Evolutionary conservation across 2,797 vertebrate genomes (phyloP).

Genomic region (Geotrypetes seraphini): DNA sequence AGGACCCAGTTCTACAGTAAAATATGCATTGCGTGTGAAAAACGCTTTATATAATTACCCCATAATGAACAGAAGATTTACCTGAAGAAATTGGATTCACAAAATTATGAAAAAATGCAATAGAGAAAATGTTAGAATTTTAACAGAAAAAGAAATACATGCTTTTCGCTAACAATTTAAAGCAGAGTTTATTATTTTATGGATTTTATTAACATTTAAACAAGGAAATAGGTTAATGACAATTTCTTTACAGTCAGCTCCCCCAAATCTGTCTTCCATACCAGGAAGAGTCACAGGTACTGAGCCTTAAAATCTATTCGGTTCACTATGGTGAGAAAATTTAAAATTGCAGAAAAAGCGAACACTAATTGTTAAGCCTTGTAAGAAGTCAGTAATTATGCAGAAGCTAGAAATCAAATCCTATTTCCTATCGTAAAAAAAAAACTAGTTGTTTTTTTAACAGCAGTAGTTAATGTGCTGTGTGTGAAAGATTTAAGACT

Average conservation of each 20-base stretch:
- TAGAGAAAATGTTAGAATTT: no score
- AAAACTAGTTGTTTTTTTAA: slow-evolving; percentile 70
- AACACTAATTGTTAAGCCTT: slow-evolving; percentile 55
- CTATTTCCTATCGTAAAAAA: slow-evolving; percentile 76
- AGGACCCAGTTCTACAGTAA: no score
- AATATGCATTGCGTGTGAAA: no score
- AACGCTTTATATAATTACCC: no score
- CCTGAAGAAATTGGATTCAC: no score
- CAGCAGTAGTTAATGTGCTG: slow-evolving; percentile 60
- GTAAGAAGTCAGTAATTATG: slow-evolving; percentile 48
- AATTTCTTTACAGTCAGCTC: slow-evolving; percentile 21
- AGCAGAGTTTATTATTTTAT: slow-evolving; percentile 28
- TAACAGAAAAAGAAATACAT: background rate
- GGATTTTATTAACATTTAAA: slow-evolving; percentile 17
- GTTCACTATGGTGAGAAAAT: slow-evolving; percentile 28
- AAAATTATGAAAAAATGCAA: no score
- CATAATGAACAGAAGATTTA: no score
- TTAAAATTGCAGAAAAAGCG: slow-evolving; percentile 26
- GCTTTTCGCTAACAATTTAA: background rate
- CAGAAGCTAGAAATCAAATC: slow-evolving; percentile 60
- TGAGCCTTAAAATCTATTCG: slow-evolving; percentile 40
- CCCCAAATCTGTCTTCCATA: slow-evolving; percentile 20
- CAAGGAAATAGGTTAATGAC: slow-evolving; percentile 34
- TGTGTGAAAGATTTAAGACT: slow-evolving; percentile 72
- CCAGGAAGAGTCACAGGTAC: slow-evolving; percentile 19